phyloP scores from a whole-genome alignment of 2,113 vertebrate genomes.

The Eolophus roseicapilla region DNA sequence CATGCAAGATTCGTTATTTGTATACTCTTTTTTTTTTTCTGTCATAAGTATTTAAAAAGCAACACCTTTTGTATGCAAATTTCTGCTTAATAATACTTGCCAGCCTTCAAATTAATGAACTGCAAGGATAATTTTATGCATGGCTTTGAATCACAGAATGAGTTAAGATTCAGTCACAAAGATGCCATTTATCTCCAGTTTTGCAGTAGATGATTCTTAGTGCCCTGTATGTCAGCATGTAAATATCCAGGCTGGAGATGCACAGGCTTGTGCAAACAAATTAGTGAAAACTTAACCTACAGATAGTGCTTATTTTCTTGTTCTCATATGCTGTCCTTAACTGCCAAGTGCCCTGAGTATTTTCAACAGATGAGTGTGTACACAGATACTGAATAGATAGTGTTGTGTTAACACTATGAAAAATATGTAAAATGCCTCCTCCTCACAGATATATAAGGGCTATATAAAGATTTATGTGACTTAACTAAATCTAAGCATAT shows the following conservation, averaged over 20 bases:
- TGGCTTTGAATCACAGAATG: slow-evolving; percentile 58
- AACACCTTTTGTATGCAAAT: slow-evolving; percentile 68
- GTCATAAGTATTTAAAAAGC: slow-evolving; percentile 67
- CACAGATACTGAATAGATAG: neutral
- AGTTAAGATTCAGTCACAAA: slow-evolving; percentile 62
- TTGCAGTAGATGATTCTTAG: slow-evolving; percentile 15
- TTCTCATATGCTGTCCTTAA: neutral
- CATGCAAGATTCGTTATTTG: slow-evolving; percentile 57
- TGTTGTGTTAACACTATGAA: neutral
- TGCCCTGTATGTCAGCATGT: neutral
- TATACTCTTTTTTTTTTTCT: slow-evolving; percentile 61
- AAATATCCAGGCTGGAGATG: slow-evolving; percentile 14
- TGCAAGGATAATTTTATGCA: slow-evolving; percentile 53
- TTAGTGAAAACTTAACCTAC: neutral
- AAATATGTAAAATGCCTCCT: neutral
- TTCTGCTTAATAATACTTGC: slow-evolving; percentile 61
- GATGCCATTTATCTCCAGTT: slow-evolving; percentile 57
- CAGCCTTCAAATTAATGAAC: slow-evolving; percentile 64
- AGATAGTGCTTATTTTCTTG: neutral
- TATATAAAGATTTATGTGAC: neutral
- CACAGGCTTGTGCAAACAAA: neutral
- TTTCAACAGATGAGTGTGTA: neutral
- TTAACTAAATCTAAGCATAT: neutral
- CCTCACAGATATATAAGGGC: neutral
- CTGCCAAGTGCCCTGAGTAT: neutral